These are phyloP conservation scores for Hirtodrosophila cameraria DNA, from an alignment of 2,888 invertebrate genomes.

Conservation along the genomic window DNA sequence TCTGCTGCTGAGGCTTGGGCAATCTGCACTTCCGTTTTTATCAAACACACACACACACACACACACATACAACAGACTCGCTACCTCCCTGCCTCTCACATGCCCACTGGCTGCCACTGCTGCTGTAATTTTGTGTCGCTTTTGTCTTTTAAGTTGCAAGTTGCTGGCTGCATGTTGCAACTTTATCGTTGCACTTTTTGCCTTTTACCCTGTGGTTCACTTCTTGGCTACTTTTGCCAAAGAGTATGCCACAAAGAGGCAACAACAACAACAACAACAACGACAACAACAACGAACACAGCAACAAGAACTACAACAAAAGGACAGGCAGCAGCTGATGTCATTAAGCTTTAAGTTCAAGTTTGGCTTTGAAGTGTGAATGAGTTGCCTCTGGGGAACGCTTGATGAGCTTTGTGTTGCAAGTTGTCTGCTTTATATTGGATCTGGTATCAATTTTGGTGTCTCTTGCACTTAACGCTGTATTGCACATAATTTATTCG, in stretches of 20 bases:
- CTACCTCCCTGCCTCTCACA: not conserved
- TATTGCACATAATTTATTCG: not conserved
- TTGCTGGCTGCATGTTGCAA: constrained; percentile 42
- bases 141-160: constrained; percentile 56
- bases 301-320: constrained; percentile 6
- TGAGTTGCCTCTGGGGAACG: constrained; percentile 3
- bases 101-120: constrained; percentile 11
- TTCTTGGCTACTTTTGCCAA: constrained; percentile 39
- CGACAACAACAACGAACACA: constrained; percentile 17
- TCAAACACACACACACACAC: constrained; percentile 15
- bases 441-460: not conserved
- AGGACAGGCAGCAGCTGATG: constrained; percentile 45
- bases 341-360: constrained; percentile 54
- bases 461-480: too few relatives aligned
- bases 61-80: constrained; percentile 15
- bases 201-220: constrained; percentile 53
- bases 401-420: constrained; percentile 6
- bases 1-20: constrained; percentile 43
- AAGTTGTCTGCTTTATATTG: constrained; percentile 1
- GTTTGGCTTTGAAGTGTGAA: constrained; percentile 28
- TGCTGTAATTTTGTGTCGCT: constrained; percentile 55
- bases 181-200: constrained; percentile 69
- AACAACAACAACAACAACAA: constrained; percentile 30
- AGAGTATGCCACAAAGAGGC: constrained; percentile 56
- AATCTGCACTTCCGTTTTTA: constrained; percentile 70